A percentile compares a stretch with the other conserved stretches of the same genome.
These are phyloP conservation scores for Mimumesa dahlbomi DNA, from an alignment of 2,888 invertebrate species.

Conservation along the genomic window DNA sequence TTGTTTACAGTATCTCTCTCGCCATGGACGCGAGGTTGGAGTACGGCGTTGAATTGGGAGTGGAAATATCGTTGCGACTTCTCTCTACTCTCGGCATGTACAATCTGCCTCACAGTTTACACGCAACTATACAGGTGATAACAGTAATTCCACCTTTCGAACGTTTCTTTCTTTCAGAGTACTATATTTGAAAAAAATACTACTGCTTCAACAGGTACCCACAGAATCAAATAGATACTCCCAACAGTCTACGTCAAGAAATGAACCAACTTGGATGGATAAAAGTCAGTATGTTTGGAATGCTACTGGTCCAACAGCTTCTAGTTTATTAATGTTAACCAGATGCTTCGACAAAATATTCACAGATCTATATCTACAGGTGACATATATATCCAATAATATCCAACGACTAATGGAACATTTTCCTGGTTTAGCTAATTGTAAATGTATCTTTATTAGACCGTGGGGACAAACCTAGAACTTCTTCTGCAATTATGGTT, in stretches of 20 bases:
- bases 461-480: constrained; percentile 85
- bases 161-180: neutral
- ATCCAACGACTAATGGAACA: neutral
- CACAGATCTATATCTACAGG: constrained; percentile 84
- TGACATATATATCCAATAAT: constrained; percentile 56
- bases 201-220: constrained; percentile 44
- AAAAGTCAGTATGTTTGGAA: constrained; percentile 72
- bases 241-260: constrained; percentile 39
- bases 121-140: constrained; percentile 79
- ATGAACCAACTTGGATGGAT: constrained; percentile 61
- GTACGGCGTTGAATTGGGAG: constrained; percentile 88
- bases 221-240: constrained; percentile 44
- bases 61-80: constrained; percentile 88
- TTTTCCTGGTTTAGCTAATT: neutral
- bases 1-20: constrained; percentile 83
- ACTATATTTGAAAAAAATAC: neutral
- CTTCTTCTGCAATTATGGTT: constrained; percentile 93
- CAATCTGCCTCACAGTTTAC: constrained; percentile 83
- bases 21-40: constrained; percentile 91
- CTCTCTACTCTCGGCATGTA: constrained; percentile 86
- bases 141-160: constrained; percentile 74
- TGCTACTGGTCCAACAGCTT: constrained; percentile 66
- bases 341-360: constrained; percentile 87
- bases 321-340: constrained; percentile 83
- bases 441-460: constrained; percentile 14